A percentile compares a stretch with the other conserved stretches of the same genome.
phyloP scores from a whole-genome alignment of 2,113 vertebrate genomes.

The Hemibagrus wyckioides region DNA sequence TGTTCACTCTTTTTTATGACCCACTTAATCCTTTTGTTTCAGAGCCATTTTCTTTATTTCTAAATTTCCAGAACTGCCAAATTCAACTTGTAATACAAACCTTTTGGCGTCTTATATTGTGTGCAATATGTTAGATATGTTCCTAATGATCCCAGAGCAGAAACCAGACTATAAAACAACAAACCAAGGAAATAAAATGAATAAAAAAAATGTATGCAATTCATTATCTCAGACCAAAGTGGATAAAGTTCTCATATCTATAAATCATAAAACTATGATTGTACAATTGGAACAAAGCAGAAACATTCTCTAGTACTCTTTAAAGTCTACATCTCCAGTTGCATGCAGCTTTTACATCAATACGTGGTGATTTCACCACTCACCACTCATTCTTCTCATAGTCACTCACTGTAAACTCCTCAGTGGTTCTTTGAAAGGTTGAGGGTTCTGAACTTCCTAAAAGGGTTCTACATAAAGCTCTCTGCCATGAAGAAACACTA shows the following conservation, averaged over 20 bases:
- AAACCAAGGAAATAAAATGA: slow-evolving; percentile 28
- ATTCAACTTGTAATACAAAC: slow-evolving; percentile 11
- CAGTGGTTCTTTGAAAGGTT: neutral
- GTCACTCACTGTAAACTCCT: neutral
- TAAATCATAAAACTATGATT: slow-evolving; percentile 53
- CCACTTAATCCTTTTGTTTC: slow-evolving; percentile 22
- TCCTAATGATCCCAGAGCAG: slow-evolving; percentile 22
- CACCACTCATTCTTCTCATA: neutral
- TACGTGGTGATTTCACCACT: slow-evolving; percentile 5
- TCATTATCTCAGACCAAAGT: slow-evolving; percentile 22
- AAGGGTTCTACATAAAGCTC: neutral
- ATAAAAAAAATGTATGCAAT: slow-evolving; percentile 12
- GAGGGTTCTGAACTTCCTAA: neutral
- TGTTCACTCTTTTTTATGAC: slow-evolving; percentile 37
- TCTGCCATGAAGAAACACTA: neutral
- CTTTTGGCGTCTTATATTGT: slow-evolving; percentile 5
- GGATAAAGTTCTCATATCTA: slow-evolving; percentile 48
- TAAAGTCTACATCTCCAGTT: slow-evolving; percentile 13
- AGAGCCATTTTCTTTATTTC: slow-evolving; percentile 24
- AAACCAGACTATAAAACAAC: slow-evolving; percentile 41
- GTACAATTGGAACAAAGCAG: slow-evolving; percentile 58
- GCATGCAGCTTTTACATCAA: neutral
- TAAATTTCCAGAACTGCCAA: neutral
- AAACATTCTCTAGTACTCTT: slow-evolving; percentile 51
- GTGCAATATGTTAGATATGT: slow-evolving; percentile 30